Evolutionary conservation across 2,888 invertebrate genomes (phyloP).

Genomic region (Pristionchus exspectatus): DNA sequence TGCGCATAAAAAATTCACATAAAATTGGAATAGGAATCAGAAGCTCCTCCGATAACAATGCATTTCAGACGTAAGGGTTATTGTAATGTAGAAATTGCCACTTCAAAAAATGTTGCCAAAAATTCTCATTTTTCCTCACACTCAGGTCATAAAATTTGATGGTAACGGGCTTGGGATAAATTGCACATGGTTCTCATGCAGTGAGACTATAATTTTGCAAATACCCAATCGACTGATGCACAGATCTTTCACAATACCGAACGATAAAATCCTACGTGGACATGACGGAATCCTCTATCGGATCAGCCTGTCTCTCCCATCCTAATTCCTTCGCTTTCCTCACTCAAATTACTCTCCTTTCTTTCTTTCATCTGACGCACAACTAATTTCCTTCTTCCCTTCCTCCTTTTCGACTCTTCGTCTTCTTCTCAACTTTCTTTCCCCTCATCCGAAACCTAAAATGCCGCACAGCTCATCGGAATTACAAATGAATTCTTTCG

Average conservation of each 20-base stretch:
- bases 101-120: no score
- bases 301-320: background rate
- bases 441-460: constrained; percentile 16
- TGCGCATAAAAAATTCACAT: background rate
- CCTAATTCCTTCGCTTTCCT: constrained; percentile 12
- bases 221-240: no score
- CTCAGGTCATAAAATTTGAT: no score
- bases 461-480: constrained; percentile 16
- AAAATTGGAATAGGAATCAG: background rate
- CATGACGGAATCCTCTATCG: background rate
- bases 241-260: no score
- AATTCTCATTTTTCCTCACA: no score
- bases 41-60: no score
- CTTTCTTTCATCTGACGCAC: background rate
- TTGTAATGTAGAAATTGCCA: no score
- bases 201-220: no score
- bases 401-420: background rate
- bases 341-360: constrained; percentile 21
- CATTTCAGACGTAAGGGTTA: no score
- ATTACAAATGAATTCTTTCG: constrained; percentile 30
- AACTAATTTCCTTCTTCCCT: constrained; percentile 31
- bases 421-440: background rate
- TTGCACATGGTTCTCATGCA: no score
- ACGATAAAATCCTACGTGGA: no score
- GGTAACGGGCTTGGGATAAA: no score